These are phyloP conservation scores for Catharus fuscescens DNA, from an alignment of 2,113 vertebrate species.

Conservation along the genomic window DNA sequence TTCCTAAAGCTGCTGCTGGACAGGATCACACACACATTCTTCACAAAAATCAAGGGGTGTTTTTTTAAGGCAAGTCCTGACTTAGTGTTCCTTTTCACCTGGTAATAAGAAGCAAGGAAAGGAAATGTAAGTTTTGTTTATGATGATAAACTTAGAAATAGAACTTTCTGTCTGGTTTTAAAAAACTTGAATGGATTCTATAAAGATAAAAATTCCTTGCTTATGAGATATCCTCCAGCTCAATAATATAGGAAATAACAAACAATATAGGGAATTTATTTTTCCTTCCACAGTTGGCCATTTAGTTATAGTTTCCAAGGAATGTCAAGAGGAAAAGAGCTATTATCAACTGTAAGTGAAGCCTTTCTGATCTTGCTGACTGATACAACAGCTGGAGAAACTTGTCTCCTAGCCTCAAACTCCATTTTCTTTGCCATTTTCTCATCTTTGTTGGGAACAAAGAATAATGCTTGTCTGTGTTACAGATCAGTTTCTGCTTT, in stretches of 20 bases:
- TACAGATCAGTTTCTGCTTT: background rate
- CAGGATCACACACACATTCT: background rate
- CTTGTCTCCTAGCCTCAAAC: background rate
- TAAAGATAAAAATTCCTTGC: background rate
- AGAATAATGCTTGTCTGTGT: background rate
- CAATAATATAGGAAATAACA: background rate
- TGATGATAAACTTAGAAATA: background rate
- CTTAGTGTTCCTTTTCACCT: background rate
- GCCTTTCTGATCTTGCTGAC: background rate
- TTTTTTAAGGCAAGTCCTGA: background rate
- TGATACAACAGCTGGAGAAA: background rate
- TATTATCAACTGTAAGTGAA: background rate
- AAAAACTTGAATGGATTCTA: background rate
- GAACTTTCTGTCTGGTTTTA: background rate
- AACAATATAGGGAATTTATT: background rate
- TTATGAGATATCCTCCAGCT: background rate
- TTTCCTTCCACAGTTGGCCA: background rate
- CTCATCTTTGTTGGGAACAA: background rate
- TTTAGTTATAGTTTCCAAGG: background rate
- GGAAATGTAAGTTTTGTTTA: background rate
- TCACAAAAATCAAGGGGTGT: background rate
- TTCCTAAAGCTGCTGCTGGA: background rate
- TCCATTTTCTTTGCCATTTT: background rate
- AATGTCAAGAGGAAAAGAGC: background rate
- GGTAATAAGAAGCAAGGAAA: background rate